These are phyloP conservation scores for Agonopterix subpropinquella DNA, from an alignment of 2,888 invertebrate genomes.

Conservation along the genomic window DNA sequence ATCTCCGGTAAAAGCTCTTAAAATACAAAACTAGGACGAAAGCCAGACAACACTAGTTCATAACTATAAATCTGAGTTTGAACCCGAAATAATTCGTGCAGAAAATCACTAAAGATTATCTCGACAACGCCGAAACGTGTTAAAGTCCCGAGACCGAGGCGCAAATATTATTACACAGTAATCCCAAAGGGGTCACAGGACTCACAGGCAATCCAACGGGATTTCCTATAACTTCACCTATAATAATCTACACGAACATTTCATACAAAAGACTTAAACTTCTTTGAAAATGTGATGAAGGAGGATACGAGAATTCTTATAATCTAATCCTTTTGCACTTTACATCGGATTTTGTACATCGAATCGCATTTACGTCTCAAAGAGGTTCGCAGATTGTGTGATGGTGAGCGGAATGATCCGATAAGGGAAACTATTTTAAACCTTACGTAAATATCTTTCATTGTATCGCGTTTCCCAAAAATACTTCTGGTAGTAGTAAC, in stretches of 20 bases:
- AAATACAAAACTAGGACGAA: no score
- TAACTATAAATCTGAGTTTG: neutral
- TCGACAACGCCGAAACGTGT: conserved; percentile 3
- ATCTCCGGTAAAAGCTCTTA: no score
- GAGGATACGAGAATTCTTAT: conserved; percentile 42
- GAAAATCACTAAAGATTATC: neutral
- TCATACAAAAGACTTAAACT: conserved; percentile 41
- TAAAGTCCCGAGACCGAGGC: conserved; percentile 4
- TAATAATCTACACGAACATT: conserved; percentile 9
- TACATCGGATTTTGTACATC: conserved; percentile 40
- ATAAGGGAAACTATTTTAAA: conserved; percentile 23
- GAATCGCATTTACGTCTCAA: conserved; percentile 50
- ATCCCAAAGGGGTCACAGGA: conserved; percentile 36
- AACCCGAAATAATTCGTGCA: no score
- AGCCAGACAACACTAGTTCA: no score
- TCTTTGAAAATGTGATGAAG: conserved; percentile 40
- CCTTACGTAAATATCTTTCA: no score
- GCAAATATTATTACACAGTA: conserved; percentile 52
- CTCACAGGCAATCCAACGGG: conserved; percentile 32
- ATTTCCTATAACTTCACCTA: conserved; percentile 31
- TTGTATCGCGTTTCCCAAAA: no score
- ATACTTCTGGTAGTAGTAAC: no score
- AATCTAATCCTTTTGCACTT: conserved; percentile 45
- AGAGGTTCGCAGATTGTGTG: conserved; percentile 40
- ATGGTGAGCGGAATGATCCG: conserved; percentile 33